Base-by-base conservation (phyloP, 2,113 vertebrate genomes). In the Corythornis cristatus region DNA sequence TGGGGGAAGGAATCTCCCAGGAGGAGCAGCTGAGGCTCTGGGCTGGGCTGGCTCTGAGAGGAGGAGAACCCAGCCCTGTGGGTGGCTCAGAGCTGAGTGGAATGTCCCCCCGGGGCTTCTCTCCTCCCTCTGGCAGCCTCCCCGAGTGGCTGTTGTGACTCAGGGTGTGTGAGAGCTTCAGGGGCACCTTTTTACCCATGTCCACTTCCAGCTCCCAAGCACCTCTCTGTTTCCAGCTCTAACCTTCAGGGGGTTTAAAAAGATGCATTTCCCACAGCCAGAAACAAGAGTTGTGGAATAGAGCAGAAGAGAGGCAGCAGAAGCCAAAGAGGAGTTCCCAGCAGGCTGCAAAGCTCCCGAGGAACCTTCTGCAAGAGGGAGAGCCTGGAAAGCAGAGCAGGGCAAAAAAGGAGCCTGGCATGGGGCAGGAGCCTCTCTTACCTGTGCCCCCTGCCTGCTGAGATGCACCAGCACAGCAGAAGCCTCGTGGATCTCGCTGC, bases 401-500 rank as follows among this genome's bases (percentile, higher is more conserved):
- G 28, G 45, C 12, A 9, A 28, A 53, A 67, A 54, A 43, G 78
- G 46, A 35, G 20, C 45, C 73, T 12, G 33, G 31, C 61, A 2
- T 14, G 25, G 23, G 7, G 71, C 28, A 37, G 37, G 37, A 37
- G 37, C 37, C 37, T 37, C 80, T 15, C 95, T 95, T 97, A 99
- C 98, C 98, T 99, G 97, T 40, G 98, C 98, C 65, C 98, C 98
- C 60, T 97, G 98, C 21, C 98, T 97, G 93, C 98, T 99, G 93
- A 99, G 97, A 28, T 99, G 98, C 61, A 99, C 98, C 78, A 98
- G 95, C 26, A 98, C 80, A 1, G 98, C 98, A 1, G 98, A 98
- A 8, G 98, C 97, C 96, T 99, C 98, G 0, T 99, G 98, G 95
- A 99, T 67, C 95, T 99, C 98, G 8, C 98, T 98, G 61, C 98